These are phyloP conservation scores for Prunella strophiata DNA, from an alignment of 2,797 vertebrate genomes.

Conservation along the genomic window DNA sequence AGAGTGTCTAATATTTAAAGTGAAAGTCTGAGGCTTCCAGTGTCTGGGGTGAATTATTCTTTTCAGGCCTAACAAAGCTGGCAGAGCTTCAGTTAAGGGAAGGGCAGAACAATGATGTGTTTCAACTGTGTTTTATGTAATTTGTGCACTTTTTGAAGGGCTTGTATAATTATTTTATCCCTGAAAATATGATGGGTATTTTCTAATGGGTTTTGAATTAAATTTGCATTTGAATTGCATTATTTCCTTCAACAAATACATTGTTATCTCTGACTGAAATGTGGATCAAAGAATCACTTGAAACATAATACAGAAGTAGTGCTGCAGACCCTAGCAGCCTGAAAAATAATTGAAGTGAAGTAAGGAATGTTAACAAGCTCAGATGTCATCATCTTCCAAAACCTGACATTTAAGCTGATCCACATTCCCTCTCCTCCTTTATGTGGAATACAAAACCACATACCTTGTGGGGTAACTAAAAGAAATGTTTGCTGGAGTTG, in stretches of 20 bases:
- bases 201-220: constrained; percentile 37
- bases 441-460: constrained; percentile 31
- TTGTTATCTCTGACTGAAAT: constrained; percentile 37
- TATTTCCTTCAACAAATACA: constrained; percentile 21
- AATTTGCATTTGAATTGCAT: constrained; percentile 49
- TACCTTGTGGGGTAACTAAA: constrained; percentile 19
- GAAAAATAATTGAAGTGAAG: constrained; percentile 76
- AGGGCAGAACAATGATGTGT: constrained; percentile 43
- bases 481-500: constrained; percentile 26
- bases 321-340: constrained; percentile 30
- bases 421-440: constrained; percentile 34
- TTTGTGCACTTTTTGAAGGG: constrained; percentile 6
- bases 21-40: constrained; percentile 57
- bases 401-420: constrained; percentile 72
- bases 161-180: constrained; percentile 31
- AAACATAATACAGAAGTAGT: constrained; percentile 57
- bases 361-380: constrained; percentile 81
- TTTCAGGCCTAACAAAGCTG: constrained; percentile 60
- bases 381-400: constrained; percentile 68
- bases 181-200: constrained; percentile 23
- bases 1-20: constrained; percentile 58
- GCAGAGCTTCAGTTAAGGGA: constrained; percentile 46
- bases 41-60: constrained; percentile 3
- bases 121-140: constrained; percentile 47
- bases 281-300: constrained; percentile 63